These are phyloP conservation scores for Tapirus terrestris DNA, from an alignment of 2,113 vertebrate species.

Conservation along the genomic window DNA sequence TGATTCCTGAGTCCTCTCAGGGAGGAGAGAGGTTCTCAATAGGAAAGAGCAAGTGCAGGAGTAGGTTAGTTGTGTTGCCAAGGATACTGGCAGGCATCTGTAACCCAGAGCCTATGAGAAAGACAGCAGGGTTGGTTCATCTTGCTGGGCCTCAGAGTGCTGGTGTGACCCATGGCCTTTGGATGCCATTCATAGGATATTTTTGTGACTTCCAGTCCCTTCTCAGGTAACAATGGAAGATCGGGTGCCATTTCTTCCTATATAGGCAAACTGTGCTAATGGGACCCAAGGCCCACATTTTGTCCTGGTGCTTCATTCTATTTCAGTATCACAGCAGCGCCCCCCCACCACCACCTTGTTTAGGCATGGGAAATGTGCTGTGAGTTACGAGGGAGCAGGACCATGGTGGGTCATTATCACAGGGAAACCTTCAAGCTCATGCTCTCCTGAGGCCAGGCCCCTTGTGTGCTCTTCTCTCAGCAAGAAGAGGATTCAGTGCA, in stretches of 20 bases:
- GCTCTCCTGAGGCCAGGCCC: not conserved
- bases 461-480: not conserved
- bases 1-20: not conserved
- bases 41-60: rapidly evolving
- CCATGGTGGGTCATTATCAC: rapidly evolving
- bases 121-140: rapidly evolving
- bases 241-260: not conserved
- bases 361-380: not conserved
- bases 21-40: rapidly evolving
- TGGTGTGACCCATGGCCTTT: rapidly evolving
- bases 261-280: not conserved
- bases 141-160: too few relatives aligned
- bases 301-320: rapidly evolving
- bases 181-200: not conserved
- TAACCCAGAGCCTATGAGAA: not conserved
- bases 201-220: not conserved
- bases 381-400: not conserved
- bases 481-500: not conserved
- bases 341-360: too few relatives aligned
- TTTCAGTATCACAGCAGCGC: not conserved
- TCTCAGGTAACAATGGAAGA: not conserved
- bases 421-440: not conserved
- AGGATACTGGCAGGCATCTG: rapidly evolving
- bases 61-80: rapidly evolving
- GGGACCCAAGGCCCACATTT: too few relatives aligned